Evolutionary conservation across 1,140 invertebrate genomes (phyloP), one percentile per base, ranked within the genome.

Genomic region (Acyrthosiphon pisum): DNA sequence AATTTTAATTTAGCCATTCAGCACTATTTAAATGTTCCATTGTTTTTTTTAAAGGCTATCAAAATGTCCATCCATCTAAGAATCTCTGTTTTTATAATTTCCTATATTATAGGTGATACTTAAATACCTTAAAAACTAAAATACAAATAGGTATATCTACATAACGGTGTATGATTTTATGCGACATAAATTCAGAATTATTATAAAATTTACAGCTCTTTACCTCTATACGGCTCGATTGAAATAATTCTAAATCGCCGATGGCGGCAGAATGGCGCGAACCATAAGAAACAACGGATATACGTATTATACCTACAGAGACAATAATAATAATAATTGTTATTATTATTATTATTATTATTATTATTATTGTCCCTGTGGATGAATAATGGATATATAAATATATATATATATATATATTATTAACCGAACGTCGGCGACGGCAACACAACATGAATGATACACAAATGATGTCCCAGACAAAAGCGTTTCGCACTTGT

Each of bases 401-500:
- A 22, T 37, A 23, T 37, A 83, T 23, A 68, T 81, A 22, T 37
- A 23, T 37, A 83, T 23, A 68, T 81, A 81, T 37, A 83, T 83
- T n/a, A 37, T 83, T 46, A 44, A 46, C 26, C 46, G 46, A 89
- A 53, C 48, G n/a, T 23, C 7, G 48, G 22, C 48, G 48, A 2
- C 48, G 48, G 9, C 87, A 30, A 86, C 84, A 50, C 86, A 88
- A 50, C 46, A 88, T 46, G 41, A 37, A 37, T 37, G 76, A 68
- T 35, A 50, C 46, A 88, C 30, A 56, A 37, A 37, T 37, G 76
- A 76, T 35, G 46, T 88, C 20, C 56, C 89, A 60, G 53, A 60
- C 89, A 90, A 90, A 90, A 30, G 89, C 53, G 37, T 90, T 60
- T 90, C 35, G 50, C 53, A n/a, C 50, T 37, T 26, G 46, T 87